phyloP scores from a whole-genome alignment of 2,888 invertebrate genomes.

The Acleris sparsana region DNA sequence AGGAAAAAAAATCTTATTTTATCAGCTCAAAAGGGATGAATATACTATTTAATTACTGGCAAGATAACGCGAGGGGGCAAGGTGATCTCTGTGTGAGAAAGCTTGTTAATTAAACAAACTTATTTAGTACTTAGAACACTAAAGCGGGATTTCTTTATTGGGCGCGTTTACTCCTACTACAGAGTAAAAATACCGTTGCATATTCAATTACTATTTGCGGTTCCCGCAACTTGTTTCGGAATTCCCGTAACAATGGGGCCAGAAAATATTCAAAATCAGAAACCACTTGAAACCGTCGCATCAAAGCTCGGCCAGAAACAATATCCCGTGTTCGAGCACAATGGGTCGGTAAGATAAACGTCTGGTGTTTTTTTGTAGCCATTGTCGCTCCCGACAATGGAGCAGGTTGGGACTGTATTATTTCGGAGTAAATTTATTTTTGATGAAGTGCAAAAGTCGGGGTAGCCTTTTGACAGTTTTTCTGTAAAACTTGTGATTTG shows the following conservation, averaged over 20 bases:
- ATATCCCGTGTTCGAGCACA: conserved; percentile 64
- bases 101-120: neutral
- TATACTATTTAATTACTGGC: no score
- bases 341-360: conserved; percentile 53
- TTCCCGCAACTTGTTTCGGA: neutral
- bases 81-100: neutral
- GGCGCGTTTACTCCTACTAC: no score
- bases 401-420: conserved; percentile 73
- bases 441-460: conserved; percentile 83
- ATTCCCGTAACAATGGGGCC: conserved; percentile 18
- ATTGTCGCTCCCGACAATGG: conserved; percentile 60
- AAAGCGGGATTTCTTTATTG: no score
- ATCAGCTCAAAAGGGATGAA: neutral
- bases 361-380: conserved; percentile 52
- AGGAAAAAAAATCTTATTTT: neutral
- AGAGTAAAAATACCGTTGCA: neutral
- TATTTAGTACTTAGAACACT: no score
- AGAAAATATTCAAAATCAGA: conserved; percentile 47
- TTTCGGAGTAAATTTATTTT: conserved; percentile 75
- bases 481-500: conserved; percentile 65
- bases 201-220: neutral
- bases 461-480: conserved; percentile 68
- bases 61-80: no score
- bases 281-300: conserved; percentile 61
- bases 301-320: conserved; percentile 69